phyloP scores from a whole-genome alignment of 2,888 invertebrate genomes.

The Eulithis testata region DNA sequence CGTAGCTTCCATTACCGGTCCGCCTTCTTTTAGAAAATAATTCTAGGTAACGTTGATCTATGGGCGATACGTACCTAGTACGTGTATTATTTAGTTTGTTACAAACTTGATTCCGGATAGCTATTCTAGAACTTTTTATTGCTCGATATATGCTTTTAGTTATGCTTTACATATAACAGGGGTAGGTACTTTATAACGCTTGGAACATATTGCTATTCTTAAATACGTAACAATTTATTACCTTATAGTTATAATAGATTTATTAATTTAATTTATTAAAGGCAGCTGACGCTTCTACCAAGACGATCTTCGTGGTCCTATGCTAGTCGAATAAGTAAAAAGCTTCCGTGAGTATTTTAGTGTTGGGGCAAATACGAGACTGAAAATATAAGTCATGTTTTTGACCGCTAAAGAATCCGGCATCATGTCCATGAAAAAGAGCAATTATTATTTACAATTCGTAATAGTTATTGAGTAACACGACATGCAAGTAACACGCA shows the following conservation, averaged over 20 bases:
- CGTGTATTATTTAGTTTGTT: neutral
- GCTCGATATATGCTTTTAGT: no score
- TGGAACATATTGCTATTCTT: no score
- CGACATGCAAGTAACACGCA: conserved; percentile 12
- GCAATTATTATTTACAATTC: neutral
- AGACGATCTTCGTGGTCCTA: neutral
- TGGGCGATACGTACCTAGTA: neutral
- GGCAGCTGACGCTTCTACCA: no score
- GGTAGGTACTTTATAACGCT: no score
- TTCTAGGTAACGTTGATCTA: conserved; percentile 53
- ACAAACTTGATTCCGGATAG: no score
- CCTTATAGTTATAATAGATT: no score
- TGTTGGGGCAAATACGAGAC: no score
- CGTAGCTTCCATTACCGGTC: conserved; percentile 42
- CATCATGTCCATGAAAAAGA: conserved; percentile 5
- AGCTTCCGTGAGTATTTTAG: no score
- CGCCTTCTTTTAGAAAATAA: conserved; percentile 58
- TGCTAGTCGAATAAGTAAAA: neutral
- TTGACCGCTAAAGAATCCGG: conserved; percentile 17
- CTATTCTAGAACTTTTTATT: no score
- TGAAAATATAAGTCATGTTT: neutral
- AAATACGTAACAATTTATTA: no score
- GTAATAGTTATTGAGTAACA: conserved; percentile 11
- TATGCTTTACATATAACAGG: no score
- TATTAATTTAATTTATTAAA: no score